Evolutionary conservation across 2,888 invertebrate genomes (phyloP).

Genomic region (Chalcosyrphus nemorum): DNA sequence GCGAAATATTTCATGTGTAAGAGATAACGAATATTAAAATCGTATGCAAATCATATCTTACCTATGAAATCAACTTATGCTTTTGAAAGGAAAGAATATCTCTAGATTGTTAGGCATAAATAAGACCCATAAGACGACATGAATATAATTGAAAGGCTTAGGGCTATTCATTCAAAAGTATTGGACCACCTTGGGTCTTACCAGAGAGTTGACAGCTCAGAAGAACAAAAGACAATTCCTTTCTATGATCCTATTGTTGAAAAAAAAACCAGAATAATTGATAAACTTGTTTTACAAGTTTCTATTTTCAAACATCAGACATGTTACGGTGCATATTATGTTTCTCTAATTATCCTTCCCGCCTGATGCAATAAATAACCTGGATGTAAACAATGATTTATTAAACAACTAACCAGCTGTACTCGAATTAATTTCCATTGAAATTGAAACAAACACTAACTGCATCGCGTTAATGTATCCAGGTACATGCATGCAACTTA

Average conservation of each 20-base stretch:
- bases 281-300: neutral
- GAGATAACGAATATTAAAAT: too few species aligned
- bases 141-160: too few species aligned
- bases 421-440: conserved; percentile 41
- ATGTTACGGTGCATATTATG: neutral
- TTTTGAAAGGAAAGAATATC: too few species aligned
- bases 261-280: neutral
- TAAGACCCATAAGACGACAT: neutral
- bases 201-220: neutral
- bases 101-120: too few species aligned
- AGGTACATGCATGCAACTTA: neutral
- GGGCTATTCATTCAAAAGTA: too few species aligned
- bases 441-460: conserved; percentile 33
- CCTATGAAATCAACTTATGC: too few species aligned
- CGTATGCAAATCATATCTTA: too few species aligned
- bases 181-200: too few species aligned
- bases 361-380: conserved; percentile 1
- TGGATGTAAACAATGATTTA: conserved; percentile 61
- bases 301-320: neutral
- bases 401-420: conserved; percentile 56
- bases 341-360: neutral
- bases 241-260: neutral
- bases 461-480: too few species aligned
- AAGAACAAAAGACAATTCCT: neutral
- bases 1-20: too few species aligned